Evolutionary conservation across 2,113 vertebrate genomes (phyloP).

Genomic region (Arizona elegans): DNA sequence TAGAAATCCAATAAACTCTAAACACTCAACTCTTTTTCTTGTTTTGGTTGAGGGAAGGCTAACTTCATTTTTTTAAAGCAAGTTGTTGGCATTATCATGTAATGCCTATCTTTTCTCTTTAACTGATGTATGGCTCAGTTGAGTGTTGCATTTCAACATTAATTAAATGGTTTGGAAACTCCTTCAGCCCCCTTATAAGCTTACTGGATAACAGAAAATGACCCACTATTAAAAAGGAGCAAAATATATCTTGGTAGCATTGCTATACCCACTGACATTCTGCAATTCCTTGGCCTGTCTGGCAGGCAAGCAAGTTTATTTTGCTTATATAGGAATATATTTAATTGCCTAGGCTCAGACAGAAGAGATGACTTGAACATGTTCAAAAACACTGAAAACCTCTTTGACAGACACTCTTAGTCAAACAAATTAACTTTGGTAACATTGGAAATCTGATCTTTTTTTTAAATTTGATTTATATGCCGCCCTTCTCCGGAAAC

Average conservation of each 20-base stretch:
- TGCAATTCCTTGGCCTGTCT: rapidly evolving
- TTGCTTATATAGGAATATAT: neutral
- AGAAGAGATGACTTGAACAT: neutral
- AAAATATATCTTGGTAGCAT: neutral
- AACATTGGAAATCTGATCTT: neutral
- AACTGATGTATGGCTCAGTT: constrained; percentile 20
- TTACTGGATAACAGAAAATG: constrained; percentile 48
- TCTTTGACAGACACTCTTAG: constrained; percentile 19
- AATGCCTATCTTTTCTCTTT: constrained; percentile 11
- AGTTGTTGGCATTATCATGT: neutral
- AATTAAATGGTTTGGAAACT: constrained; percentile 50
- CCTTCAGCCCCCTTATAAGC: constrained; percentile 55
- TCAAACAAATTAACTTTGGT: neutral
- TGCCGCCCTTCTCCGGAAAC: too few species aligned
- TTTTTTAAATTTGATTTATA: too few species aligned
- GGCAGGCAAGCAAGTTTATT: constrained; percentile 1
- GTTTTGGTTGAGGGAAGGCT: neutral
- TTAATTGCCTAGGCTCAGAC: neutral
- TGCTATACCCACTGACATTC: neutral
- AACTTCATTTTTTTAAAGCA: neutral
- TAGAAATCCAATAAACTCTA: too few species aligned
- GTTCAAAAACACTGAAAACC: neutral
- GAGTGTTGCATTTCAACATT: constrained; percentile 55
- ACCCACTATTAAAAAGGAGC: neutral
- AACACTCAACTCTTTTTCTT: neutral